Conservation (phyloP, 2,888 invertebrate species). For the Hydroisotoma schaefferi region DNA sequence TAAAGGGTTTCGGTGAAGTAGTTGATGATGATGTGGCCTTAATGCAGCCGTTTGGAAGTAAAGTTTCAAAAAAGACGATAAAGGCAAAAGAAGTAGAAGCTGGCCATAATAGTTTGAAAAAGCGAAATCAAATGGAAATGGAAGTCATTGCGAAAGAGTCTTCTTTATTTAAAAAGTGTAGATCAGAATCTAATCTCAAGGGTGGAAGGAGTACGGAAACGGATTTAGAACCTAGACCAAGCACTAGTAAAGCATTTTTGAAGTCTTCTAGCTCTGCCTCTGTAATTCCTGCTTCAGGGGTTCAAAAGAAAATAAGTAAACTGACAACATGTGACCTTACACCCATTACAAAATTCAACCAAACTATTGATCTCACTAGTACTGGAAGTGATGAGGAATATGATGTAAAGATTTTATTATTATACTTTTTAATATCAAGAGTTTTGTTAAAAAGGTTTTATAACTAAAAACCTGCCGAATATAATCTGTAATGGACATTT, state of each 20-base stretch:
- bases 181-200: no score
- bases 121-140: not conserved
- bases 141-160: not conserved
- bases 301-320: not conserved
- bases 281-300: no score
- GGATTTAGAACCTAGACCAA: not conserved
- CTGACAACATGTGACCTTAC: not conserved
- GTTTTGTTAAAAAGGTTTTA: not conserved
- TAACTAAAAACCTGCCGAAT: no score
- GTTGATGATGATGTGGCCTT: conserved; percentile 4
- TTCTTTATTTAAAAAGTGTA: no score
- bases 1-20: not conserved
- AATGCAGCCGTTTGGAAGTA: conserved; percentile 4
- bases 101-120: not conserved
- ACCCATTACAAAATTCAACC: not conserved
- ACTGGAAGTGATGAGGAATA: not conserved
- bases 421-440: not conserved
- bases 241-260: not conserved
- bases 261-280: not conserved
- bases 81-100: not conserved
- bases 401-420: not conserved
- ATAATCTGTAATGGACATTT: not conserved
- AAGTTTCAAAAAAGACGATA: not conserved
- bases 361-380: not conserved
- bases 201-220: no score